Conservation (phyloP, 2,888 invertebrate genomes). For the Parelbella ahira region DNA sequence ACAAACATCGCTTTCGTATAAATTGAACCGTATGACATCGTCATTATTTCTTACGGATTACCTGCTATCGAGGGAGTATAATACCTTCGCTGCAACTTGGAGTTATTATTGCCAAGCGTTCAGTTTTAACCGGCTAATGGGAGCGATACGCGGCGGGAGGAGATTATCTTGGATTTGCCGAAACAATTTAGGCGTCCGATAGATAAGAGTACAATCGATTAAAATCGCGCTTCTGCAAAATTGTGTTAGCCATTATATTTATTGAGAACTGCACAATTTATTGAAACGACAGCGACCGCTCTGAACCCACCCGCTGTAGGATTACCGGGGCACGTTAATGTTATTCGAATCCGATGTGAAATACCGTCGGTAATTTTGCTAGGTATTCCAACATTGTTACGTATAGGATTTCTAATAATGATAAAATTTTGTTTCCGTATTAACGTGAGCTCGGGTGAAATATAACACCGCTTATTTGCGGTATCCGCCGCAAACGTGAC, state of each 20-base stretch:
- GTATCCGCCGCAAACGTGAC: slow-evolving; percentile 13
- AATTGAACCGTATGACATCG: slow-evolving; percentile 15
- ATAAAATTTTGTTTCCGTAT: slow-evolving; percentile 36
- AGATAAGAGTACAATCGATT: slow-evolving; percentile 59
- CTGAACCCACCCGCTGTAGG: slow-evolving; percentile 52
- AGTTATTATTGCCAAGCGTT: slow-evolving; percentile 63
- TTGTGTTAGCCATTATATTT: slow-evolving; percentile 38
- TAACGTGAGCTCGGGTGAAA: slow-evolving; percentile 24
- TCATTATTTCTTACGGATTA: slow-evolving; percentile 33
- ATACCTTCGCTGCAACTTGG: slow-evolving; percentile 47
- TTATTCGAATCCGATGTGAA: slow-evolving; percentile 53
- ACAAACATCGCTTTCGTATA: too few relatives aligned
- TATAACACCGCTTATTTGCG: slow-evolving; percentile 23
- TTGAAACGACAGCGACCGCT: slow-evolving; percentile 31
- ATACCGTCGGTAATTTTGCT: slow-evolving; percentile 38
- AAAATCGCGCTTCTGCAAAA: slow-evolving; percentile 40
- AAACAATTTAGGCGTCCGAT: slow-evolving; percentile 52
- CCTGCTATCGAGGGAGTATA: slow-evolving; percentile 34
- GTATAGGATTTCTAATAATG: slow-evolving; percentile 38
- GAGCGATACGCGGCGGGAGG: slow-evolving; percentile 51
- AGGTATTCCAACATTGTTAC: slow-evolving; percentile 36
- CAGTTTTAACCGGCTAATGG: slow-evolving; percentile 65
- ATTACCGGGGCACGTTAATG: slow-evolving; percentile 54
- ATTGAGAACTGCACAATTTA: slow-evolving; percentile 31
- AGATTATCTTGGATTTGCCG: slow-evolving; percentile 63